phyloP scores from a whole-genome alignment of 2,113 vertebrate species.

The Dicentrarchus labrax region DNA sequence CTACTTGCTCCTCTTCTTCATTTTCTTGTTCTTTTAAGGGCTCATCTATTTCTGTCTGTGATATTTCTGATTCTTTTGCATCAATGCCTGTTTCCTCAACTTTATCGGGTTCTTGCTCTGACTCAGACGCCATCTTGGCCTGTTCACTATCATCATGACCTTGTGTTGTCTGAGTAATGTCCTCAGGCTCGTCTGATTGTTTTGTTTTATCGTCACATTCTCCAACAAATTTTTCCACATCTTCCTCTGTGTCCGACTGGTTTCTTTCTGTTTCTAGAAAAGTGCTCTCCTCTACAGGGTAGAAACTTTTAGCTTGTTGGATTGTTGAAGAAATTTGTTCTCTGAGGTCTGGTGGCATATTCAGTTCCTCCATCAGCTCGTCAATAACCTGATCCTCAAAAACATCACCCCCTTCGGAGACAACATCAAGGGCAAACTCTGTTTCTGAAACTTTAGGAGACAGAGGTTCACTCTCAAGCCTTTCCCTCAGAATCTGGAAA shows the following conservation, averaged over 20 bases:
- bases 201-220: conserved; percentile 10
- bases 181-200: conserved; percentile 33
- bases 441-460: conserved; percentile 73
- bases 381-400: conserved; percentile 73
- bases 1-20: not conserved
- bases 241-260: conserved; percentile 65
- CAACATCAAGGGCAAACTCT: conserved; percentile 72
- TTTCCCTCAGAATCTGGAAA: conserved; percentile 74
- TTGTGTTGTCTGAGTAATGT: conserved; percentile 13
- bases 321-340: conserved; percentile 72
- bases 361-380: conserved; percentile 80
- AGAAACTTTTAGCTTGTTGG: conserved; percentile 57
- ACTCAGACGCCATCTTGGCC: not conserved
- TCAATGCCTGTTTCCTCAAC: not conserved
- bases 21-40: conserved; percentile 2
- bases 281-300: conserved; percentile 62
- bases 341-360: conserved; percentile 78
- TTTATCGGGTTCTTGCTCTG: conserved; percentile 18
- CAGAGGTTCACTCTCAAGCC: conserved; percentile 69
- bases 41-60: conserved; percentile 23
- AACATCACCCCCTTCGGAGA: conserved; percentile 59
- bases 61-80: conserved; percentile 18
- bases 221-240: conserved; percentile 56
- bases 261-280: conserved; percentile 49
- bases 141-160: not conserved